Conservation (phyloP, 2,888 invertebrate species). For the Eueremaeus valkanovi region DNA sequence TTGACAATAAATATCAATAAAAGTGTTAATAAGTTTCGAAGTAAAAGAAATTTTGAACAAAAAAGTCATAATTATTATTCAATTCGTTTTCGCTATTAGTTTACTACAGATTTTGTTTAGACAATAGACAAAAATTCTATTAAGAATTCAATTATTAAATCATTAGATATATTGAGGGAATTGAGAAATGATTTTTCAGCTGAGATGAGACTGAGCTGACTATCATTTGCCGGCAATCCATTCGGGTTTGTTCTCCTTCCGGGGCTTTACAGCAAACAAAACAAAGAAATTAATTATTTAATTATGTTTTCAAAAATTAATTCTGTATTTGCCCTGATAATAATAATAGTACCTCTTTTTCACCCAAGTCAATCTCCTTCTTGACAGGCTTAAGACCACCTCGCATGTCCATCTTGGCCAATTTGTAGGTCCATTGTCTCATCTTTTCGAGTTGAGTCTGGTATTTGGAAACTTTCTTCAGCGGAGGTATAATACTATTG, state of each 20-base stretch:
- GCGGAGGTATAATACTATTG: conserved; percentile 33
- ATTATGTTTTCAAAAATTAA: too few species aligned
- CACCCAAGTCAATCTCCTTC: conserved; percentile 31
- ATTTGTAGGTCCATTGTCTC: conserved; percentile 39
- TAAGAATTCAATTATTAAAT: background rate
- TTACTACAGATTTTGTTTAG: background rate
- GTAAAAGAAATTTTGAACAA: too few species aligned
- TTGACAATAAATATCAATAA: too few species aligned
- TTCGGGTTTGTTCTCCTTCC: conserved; percentile 36
- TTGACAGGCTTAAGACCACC: conserved; percentile 37
- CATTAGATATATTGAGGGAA: too few species aligned
- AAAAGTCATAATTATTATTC: background rate
- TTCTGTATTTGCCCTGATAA: too few species aligned
- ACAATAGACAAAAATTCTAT: background rate
- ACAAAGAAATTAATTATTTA: background rate
- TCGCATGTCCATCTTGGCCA: conserved; percentile 38
- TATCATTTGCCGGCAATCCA: conserved; percentile 35
- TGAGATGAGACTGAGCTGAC: too few species aligned
- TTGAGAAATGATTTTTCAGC: too few species aligned
- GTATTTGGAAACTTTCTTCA: conserved; percentile 40
- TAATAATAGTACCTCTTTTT: background rate
- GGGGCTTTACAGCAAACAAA: background rate
- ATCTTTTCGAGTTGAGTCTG: conserved; percentile 38
- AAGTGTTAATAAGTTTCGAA: too few species aligned
- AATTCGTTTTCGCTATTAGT: background rate